Evolutionary conservation across 2,113 vertebrate genomes (phyloP).

Genomic region (Pycnonotus jocosus): DNA sequence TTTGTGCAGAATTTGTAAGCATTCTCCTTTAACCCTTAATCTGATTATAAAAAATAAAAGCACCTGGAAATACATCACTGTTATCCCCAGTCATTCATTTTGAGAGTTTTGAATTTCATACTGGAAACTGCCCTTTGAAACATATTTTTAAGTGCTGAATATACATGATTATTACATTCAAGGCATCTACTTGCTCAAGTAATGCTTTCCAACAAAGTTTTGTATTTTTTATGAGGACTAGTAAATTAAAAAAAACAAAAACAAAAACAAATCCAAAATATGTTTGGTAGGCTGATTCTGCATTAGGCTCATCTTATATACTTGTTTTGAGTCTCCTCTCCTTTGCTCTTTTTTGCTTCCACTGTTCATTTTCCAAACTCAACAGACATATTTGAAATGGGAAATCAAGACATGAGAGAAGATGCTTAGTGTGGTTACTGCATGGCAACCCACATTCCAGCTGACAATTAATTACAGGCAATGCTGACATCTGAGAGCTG

Average conservation of each 20-base stretch:
- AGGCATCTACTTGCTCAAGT: not conserved
- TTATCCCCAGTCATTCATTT: not conserved
- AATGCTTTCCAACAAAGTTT: not conserved
- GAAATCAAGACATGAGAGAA: conserved; percentile 29
- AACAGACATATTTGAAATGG: not conserved
- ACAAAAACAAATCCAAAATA: not conserved
- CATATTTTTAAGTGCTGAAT: not conserved
- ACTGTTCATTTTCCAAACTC: not conserved
- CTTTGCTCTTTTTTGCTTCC: not conserved
- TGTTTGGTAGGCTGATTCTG: not conserved
- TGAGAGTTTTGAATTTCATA: not conserved
- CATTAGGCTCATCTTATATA: not conserved
- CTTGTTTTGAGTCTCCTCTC: not conserved
- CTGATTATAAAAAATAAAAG: not conserved
- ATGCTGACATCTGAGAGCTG: conserved; percentile 26
- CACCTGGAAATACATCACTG: not conserved
- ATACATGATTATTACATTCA: not conserved
- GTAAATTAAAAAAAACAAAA: not conserved
- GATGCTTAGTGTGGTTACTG: conserved; percentile 32
- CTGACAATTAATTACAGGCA: conserved; percentile 19
- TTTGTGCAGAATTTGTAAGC: not conserved
- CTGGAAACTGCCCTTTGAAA: not conserved
- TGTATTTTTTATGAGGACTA: not conserved
- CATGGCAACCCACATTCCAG: conserved; percentile 32
- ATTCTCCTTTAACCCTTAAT: not conserved